A percentile compares a stretch with the other conserved stretches of the same genome.
Evolutionary conservation across 2,797 vertebrate species (phyloP).

Genomic region (Benthosema pterotum): DNA sequence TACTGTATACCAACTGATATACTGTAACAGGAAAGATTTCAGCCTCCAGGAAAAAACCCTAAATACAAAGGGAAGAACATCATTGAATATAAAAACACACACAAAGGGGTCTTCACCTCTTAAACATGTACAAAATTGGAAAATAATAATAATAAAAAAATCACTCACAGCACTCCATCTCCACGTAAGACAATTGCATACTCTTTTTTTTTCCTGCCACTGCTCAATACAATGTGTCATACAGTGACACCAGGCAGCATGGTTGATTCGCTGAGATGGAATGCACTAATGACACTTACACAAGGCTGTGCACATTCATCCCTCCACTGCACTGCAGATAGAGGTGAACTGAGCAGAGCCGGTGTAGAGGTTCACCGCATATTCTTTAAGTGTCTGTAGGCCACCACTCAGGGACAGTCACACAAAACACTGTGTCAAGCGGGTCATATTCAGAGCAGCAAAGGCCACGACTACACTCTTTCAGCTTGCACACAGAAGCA

Average conservation of each 20-base stretch:
- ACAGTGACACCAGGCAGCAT: neutral
- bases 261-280: constrained; percentile 53
- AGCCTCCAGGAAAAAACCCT: too few relatives aligned
- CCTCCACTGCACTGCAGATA: constrained; percentile 45
- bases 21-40: too few relatives aligned
- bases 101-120: too few relatives aligned
- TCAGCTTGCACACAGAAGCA: neutral
- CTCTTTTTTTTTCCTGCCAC: too few relatives aligned
- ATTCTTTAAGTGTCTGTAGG: constrained; percentile 21
- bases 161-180: too few relatives aligned
- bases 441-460: constrained; percentile 14
- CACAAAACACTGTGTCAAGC: constrained; percentile 26
- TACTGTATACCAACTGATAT: too few relatives aligned
- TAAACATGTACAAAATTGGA: too few relatives aligned
- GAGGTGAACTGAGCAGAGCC: constrained; percentile 45
- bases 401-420: constrained; percentile 26
- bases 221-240: too few relatives aligned
- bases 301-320: constrained; percentile 35
- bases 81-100: too few relatives aligned
- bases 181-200: too few relatives aligned
- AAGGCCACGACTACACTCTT: neutral
- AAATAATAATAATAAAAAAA: too few relatives aligned
- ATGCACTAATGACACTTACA: constrained; percentile 59
- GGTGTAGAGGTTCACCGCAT: constrained; percentile 33
- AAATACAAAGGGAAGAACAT: too few relatives aligned